phyloP scores from a whole-genome alignment of 2,113 vertebrate species.

The Nanorana parkeri region DNA sequence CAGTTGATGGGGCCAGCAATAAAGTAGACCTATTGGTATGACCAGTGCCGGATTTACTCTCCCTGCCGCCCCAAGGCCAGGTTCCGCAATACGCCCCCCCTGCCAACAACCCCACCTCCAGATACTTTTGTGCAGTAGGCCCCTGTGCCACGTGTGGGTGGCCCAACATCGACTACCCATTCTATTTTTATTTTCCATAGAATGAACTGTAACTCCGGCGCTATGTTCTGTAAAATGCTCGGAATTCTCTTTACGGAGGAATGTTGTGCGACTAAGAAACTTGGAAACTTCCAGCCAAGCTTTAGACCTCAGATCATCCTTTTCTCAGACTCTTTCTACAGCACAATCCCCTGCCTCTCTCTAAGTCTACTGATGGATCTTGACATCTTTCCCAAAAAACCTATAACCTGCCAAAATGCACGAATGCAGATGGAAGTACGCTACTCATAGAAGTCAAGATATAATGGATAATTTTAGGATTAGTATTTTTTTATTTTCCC shows the following conservation, averaged over 20 bases:
- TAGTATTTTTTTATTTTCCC: constrained; percentile 34
- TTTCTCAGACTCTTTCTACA: constrained; percentile 24
- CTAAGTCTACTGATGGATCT: constrained; percentile 36
- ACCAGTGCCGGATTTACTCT: no score
- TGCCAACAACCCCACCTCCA: no score
- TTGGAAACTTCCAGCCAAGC: background rate
- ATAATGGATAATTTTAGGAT: constrained; percentile 35
- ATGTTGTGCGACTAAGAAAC: constrained; percentile 21
- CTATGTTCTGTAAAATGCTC: constrained; percentile 18
- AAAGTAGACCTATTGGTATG: no score
- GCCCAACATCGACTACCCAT: background rate
- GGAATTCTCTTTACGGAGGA: constrained; percentile 34
- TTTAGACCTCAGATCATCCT: constrained; percentile 6
- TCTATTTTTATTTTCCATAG: background rate
- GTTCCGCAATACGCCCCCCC: no score
- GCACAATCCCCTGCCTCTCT: constrained; percentile 13
- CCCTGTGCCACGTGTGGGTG: no score
- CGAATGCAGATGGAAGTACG: constrained; percentile 21
- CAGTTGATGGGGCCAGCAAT: no score
- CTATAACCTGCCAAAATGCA: constrained; percentile 32
- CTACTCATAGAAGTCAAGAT: background rate
- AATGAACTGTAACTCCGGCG: background rate
- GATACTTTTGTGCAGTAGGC: no score
- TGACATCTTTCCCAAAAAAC: constrained; percentile 42
- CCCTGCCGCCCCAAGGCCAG: no score